Conservation (phyloP, 2,797 vertebrate genomes). For the Synaphobranchus kaupii region DNA sequence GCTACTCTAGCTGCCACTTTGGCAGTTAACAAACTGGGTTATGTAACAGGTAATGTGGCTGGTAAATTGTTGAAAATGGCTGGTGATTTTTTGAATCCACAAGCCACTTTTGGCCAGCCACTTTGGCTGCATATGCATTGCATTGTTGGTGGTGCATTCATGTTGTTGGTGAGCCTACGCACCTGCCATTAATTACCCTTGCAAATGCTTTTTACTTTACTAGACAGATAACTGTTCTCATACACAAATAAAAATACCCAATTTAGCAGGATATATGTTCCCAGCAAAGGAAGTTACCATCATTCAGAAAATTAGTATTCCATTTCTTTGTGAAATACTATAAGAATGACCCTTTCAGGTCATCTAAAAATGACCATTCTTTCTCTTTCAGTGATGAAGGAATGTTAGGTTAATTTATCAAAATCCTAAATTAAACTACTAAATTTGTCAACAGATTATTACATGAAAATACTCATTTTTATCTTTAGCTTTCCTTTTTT, state of each 20-base stretch:
- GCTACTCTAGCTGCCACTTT: too few species aligned
- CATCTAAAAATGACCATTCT: neutral
- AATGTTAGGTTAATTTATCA: conserved; percentile 15
- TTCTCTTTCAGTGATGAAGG: neutral
- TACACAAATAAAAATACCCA: neutral
- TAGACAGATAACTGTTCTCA: neutral
- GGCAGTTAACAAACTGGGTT: too few species aligned
- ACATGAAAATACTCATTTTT: neutral
- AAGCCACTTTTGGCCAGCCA: too few species aligned
- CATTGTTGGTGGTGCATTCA: conserved; percentile 55
- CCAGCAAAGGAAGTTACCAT: neutral
- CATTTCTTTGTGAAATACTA: neutral
- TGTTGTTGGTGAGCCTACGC: conserved; percentile 50
- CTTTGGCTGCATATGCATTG: conserved; percentile 71
- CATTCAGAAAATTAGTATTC: neutral
- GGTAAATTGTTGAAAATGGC: too few species aligned
- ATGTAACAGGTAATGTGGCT: too few species aligned
- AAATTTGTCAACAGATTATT: neutral
- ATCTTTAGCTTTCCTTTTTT: neutral
- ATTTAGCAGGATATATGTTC: conserved; percentile 9
- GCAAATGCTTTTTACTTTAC: neutral
- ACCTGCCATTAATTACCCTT: conserved; percentile 42
- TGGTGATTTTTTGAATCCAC: too few species aligned
- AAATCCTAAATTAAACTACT: neutral
- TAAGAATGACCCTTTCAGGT: neutral